phyloP scores from a whole-genome alignment of 2,797 vertebrate species.

The Catamblyrhynchus diadema region DNA sequence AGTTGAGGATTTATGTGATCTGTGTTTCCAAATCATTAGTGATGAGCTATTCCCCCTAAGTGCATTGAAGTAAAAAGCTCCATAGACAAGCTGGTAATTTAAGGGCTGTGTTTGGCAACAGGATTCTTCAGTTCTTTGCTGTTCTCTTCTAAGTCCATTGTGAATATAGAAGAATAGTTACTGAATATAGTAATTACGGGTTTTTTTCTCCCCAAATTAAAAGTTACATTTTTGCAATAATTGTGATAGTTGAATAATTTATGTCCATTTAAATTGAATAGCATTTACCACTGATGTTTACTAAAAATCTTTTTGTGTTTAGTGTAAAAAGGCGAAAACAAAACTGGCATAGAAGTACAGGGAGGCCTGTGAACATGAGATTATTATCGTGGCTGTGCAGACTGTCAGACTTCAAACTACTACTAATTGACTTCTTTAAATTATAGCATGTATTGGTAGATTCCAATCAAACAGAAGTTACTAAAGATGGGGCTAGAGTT shows the following conservation, averaged over 20 bases:
- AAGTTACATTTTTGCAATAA: constrained; percentile 69
- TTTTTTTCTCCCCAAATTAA: constrained; percentile 44
- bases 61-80: constrained; percentile 42
- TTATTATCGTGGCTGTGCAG: not conserved
- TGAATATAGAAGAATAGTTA: constrained; percentile 29
- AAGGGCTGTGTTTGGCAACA: constrained; percentile 36
- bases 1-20: not conserved
- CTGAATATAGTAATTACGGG: constrained; percentile 38
- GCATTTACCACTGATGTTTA: constrained; percentile 27
- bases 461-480: not conserved
- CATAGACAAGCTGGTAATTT: constrained; percentile 20
- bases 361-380: not conserved
- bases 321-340: constrained; percentile 25
- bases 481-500: not conserved
- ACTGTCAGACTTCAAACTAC: not conserved
- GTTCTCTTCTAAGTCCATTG: constrained; percentile 3
- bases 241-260: constrained; percentile 67
- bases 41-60: constrained; percentile 41
- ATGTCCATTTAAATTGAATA: constrained; percentile 45
- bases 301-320: constrained; percentile 42
- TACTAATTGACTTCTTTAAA: not conserved
- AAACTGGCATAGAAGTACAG: not conserved
- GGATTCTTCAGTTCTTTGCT: constrained; percentile 18
- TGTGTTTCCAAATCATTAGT: constrained; percentile 48
- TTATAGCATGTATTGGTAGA: not conserved